Conservation (phyloP, 2,113 vertebrate species). For the Benitochromis conjunctus region DNA sequence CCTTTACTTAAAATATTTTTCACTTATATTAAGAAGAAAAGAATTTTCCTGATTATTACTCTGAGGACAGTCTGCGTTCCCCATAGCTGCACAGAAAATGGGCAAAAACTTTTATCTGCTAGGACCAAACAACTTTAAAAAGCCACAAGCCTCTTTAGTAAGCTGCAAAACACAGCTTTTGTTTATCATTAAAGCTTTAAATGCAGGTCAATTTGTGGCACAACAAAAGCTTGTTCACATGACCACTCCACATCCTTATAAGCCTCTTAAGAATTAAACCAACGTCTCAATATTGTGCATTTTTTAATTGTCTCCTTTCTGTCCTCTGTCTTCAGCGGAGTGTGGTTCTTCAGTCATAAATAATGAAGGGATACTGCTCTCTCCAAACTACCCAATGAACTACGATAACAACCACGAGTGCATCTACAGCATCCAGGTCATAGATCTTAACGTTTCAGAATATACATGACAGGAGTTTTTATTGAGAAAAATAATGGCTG, state of each 20-base stretch:
- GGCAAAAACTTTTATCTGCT: neutral
- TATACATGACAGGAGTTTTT: neutral
- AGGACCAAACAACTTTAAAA: neutral
- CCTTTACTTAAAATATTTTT: neutral
- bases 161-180: neutral
- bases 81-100: neutral
- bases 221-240: neutral
- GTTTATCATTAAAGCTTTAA: neutral
- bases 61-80: neutral
- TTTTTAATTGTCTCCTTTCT: neutral
- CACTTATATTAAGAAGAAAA: neutral
- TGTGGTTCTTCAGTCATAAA: constrained; percentile 77
- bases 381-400: constrained; percentile 79
- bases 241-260: neutral
- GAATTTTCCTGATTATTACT: neutral
- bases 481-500: neutral
- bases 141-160: neutral
- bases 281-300: neutral
- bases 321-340: constrained; percentile 63
- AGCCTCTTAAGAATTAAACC: neutral
- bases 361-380: constrained; percentile 77
- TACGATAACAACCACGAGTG: constrained; percentile 89
- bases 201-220: neutral
- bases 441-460: neutral
- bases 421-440: constrained; percentile 94